phyloP scores from a whole-genome alignment of 2,888 invertebrate genomes.

The Sarcophaga subvicina region DNA sequence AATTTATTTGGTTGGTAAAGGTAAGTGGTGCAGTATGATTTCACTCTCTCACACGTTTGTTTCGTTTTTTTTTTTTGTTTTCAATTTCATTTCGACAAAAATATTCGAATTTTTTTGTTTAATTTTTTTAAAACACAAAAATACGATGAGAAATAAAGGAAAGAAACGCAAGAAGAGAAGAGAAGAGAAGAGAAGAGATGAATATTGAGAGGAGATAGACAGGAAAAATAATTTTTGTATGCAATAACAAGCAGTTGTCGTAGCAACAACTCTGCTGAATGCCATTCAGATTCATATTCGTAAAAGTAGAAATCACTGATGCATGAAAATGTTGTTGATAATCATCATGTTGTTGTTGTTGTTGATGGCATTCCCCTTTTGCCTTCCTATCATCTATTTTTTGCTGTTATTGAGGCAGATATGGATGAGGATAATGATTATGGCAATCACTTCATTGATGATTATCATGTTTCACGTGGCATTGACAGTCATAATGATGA shows the following conservation, averaged over 20 bases:
- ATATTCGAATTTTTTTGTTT: no score
- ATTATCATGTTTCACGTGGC: constrained; percentile 24
- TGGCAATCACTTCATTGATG: constrained; percentile 31
- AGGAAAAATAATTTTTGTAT: constrained; percentile 47
- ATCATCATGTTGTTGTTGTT: constrained; percentile 24
- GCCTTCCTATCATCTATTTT: no score
- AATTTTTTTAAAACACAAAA: not conserved
- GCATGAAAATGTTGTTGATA: constrained; percentile 60
- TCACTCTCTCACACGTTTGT: constrained; percentile 15
- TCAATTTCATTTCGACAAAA: no score
- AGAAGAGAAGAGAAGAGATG: not conserved
- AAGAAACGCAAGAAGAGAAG: no score
- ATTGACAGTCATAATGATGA: constrained; percentile 33
- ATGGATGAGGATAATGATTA: not conserved
- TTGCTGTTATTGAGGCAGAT: no score
- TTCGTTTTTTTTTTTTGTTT: no score
- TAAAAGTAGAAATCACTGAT: constrained; percentile 62
- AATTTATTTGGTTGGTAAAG: not conserved
- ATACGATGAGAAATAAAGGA: no score
- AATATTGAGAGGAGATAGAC: constrained; percentile 19
- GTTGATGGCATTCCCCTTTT: not conserved
- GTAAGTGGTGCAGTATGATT: constrained; percentile 18
- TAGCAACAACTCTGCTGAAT: constrained; percentile 52
- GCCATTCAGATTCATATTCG: constrained; percentile 63
- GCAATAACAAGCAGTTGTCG: constrained; percentile 66